Percentiles rank a stretch among this genome's conserved stretches.
phyloP scores from a whole-genome alignment of 1,140 invertebrate species.

The Notospermus geniculatus region DNA sequence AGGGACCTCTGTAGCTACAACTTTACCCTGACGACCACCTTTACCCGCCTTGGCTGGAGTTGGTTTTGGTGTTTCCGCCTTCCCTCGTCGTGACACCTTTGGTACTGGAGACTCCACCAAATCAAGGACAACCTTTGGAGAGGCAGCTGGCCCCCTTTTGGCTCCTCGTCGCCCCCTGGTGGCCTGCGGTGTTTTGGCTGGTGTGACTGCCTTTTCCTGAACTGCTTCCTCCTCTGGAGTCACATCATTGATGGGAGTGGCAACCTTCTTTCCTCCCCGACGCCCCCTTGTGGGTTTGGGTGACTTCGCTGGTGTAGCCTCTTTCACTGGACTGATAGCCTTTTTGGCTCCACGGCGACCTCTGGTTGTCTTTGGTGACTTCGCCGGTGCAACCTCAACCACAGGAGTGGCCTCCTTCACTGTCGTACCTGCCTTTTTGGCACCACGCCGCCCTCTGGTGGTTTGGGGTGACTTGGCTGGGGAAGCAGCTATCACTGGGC shows the following conservation, averaged over 20 bases:
- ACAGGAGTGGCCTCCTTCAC: not conserved
- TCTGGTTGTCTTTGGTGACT: not conserved
- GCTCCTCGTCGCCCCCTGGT: not conserved
- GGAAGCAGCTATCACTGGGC: not conserved
- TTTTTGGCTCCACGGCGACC: not conserved
- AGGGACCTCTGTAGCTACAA: not conserved
- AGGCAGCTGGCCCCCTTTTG: slow-evolving; percentile 8
- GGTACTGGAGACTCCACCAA: not conserved
- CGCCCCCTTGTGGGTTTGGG: not conserved
- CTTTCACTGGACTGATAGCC: not conserved
- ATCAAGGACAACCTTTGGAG: not conserved
- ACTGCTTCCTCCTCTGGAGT: too few relatives aligned
- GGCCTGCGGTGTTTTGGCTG: not conserved
- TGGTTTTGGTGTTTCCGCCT: not conserved
- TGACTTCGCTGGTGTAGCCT: not conserved
- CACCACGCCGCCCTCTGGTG: too few relatives aligned
- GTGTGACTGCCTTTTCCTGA: not conserved
- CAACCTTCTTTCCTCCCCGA: not conserved
- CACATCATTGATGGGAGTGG: slow-evolving; percentile 7
- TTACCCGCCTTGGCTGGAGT: slow-evolving; percentile 11
- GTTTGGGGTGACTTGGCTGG: too few relatives aligned
- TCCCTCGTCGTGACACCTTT: slow-evolving; percentile 12
- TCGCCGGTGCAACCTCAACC: too few relatives aligned
- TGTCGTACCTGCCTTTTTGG: too few relatives aligned
- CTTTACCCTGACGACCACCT: not conserved